A percentile compares a stretch with the other conserved stretches of the same genome.
phyloP scores from a whole-genome alignment of 1,140 invertebrate genomes.

The Zaprionus inermis region DNA sequence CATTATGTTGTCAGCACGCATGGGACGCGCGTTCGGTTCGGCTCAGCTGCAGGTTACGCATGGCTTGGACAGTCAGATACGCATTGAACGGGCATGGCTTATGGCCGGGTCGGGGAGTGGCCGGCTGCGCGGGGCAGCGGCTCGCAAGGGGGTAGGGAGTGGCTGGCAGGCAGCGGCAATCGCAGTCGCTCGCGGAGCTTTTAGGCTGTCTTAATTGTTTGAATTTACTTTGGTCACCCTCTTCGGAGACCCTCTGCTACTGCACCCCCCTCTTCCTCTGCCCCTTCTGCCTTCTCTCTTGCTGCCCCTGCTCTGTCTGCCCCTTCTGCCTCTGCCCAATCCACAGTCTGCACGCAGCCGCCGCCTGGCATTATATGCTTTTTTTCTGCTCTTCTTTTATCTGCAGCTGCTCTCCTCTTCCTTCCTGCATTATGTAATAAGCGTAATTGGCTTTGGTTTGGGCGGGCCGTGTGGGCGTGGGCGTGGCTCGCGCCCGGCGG shows the following conservation, averaged over 20 bases:
- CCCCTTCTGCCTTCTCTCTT: not conserved
- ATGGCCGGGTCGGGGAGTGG: not conserved
- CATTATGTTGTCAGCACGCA: constrained; percentile 70
- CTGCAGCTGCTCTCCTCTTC: constrained; percentile 27
- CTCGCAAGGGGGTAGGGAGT: too few relatives aligned
- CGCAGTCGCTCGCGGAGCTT: constrained; percentile 42
- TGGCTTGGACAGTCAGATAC: constrained; percentile 8
- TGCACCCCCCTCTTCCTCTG: not conserved
- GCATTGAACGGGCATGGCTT: constrained; percentile 24
- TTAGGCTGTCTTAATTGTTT: constrained; percentile 74
- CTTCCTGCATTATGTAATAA: constrained; percentile 74
- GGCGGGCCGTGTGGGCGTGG: not conserved
- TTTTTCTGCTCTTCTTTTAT: constrained; percentile 32
- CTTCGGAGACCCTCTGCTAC: too few relatives aligned
- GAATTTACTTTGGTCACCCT: constrained; percentile 48
- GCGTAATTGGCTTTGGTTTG: constrained; percentile 68
- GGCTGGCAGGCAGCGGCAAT: constrained; percentile 2
- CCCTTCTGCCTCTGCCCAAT: not conserved
- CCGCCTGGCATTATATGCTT: constrained; percentile 18
- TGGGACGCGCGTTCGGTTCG: constrained; percentile 36
- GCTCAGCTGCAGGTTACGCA: not conserved
- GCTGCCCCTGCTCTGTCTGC: not conserved
- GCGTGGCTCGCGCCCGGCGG: not conserved
- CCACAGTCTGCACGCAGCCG: not conserved
- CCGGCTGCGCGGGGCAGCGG: not conserved